A percentile compares a stretch with the other conserved stretches of the same genome.
These are phyloP conservation scores for Periophthalmodon schlosseri DNA, from an alignment of 2,113 vertebrate genomes.

Conservation along the genomic window DNA sequence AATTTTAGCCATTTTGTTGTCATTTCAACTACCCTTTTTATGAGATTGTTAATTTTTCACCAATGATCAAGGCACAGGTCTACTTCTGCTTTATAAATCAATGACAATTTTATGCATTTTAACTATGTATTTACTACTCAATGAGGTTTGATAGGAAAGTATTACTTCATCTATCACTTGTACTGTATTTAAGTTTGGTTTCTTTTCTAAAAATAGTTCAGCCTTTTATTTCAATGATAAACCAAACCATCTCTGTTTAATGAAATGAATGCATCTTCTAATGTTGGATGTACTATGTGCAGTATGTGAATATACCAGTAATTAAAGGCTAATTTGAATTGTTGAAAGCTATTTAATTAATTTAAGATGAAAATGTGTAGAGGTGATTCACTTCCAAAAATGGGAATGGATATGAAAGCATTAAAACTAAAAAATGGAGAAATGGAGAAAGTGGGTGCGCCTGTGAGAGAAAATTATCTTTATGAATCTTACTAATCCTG, in stretches of 20 bases:
- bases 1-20: not conserved
- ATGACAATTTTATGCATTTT: no score
- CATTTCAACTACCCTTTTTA: conserved; percentile 6
- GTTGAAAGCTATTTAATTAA: not conserved
- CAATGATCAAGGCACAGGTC: not conserved
- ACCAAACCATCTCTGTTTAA: not conserved
- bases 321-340: conserved; percentile 2
- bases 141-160: not conserved
- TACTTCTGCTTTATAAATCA: not conserved
- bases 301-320: not conserved
- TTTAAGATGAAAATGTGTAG: no score
- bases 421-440: no score
- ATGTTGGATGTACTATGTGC: not conserved
- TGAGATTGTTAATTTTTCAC: not conserved
- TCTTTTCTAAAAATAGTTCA: not conserved
- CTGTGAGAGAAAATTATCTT: no score
- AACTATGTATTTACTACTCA: not conserved
- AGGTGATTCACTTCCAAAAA: no score
- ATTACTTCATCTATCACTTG: no score
- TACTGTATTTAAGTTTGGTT: not conserved
- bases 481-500: no score
- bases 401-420: no score
- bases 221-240: not conserved
- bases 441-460: no score
- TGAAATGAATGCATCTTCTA: not conserved